Conservation (phyloP, 2,888 invertebrate species). For the Chrysomela aeneicollis region DNA sequence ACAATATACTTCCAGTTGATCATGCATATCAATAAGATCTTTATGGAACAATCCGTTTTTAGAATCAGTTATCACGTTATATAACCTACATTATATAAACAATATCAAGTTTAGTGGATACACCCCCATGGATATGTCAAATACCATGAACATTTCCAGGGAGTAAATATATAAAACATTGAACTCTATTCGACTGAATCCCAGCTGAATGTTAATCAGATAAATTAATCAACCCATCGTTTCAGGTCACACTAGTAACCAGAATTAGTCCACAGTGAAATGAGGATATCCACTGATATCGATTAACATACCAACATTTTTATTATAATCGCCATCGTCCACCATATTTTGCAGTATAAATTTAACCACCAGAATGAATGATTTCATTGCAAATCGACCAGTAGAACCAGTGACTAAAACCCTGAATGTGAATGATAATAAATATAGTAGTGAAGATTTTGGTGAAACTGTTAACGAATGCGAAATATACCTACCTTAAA, state of each 20-base stretch:
- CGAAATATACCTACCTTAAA: too few relatives aligned
- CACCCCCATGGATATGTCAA: too few relatives aligned
- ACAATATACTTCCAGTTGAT: too few relatives aligned
- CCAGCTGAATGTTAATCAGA: background rate
- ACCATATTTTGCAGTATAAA: background rate
- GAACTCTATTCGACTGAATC: background rate
- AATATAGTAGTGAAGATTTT: too few relatives aligned
- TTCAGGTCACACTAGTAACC: background rate
- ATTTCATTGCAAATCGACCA: background rate
- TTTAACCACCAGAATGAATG: background rate
- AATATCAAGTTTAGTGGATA: too few relatives aligned
- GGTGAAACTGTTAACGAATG: too few relatives aligned
- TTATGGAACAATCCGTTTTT: too few relatives aligned
- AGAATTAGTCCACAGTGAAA: background rate
- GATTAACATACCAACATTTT: background rate
- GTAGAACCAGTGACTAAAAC: background rate
- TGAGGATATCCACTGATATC: background rate
- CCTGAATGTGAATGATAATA: too few relatives aligned
- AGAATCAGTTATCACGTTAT: too few relatives aligned
- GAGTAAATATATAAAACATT: background rate
- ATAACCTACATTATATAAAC: too few relatives aligned
- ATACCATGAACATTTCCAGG: background rate
- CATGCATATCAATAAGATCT: too few relatives aligned
- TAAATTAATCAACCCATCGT: background rate
- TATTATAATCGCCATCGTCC: background rate